Conservation (phyloP, 2,888 invertebrate species). For the Acanthacorydalis orientalis region DNA sequence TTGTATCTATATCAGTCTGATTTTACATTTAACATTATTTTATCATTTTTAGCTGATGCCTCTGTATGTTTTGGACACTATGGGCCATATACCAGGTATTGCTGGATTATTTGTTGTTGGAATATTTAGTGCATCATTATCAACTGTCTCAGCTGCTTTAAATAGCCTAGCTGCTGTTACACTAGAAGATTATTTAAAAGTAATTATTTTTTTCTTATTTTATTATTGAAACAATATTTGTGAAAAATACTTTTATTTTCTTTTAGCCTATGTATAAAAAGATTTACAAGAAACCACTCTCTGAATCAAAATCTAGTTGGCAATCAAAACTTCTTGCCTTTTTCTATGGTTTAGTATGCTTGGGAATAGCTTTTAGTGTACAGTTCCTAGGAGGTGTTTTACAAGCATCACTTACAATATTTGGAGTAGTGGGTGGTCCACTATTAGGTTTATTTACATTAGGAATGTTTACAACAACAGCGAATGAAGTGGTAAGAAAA, state of each 20-base stretch:
- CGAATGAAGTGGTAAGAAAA: conserved; percentile 43
- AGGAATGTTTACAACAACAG: conserved; percentile 63
- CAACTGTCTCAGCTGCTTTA: conserved; percentile 80
- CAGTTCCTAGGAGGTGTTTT: conserved; percentile 71
- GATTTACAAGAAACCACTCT: conserved; percentile 21
- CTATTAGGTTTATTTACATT: conserved; percentile 70
- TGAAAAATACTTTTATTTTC: conserved; percentile 5
- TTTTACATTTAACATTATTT: neutral
- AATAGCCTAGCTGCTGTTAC: conserved; percentile 85
- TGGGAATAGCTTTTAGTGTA: conserved; percentile 68
- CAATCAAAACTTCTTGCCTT: conserved; percentile 52
- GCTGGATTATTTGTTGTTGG: conserved; percentile 83
- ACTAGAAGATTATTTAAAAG: conserved; percentile 67
- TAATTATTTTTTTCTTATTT: conserved; percentile 9
- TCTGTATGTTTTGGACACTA: conserved; percentile 56
- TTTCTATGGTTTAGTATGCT: conserved; percentile 54
- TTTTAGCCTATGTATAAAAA: conserved; percentile 24
- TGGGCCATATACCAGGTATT: conserved; percentile 58
- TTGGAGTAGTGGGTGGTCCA: conserved; percentile 78
- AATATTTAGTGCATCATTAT: conserved; percentile 80
- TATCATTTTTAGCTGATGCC: conserved; percentile 41
- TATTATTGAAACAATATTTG: neutral
- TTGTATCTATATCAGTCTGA: no score
- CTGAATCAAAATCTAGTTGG: conserved; percentile 28
- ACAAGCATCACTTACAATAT: conserved; percentile 72